These are phyloP conservation scores for Mystacides longicornis DNA, from an alignment of 2,888 invertebrate genomes.

Conservation along the genomic window DNA sequence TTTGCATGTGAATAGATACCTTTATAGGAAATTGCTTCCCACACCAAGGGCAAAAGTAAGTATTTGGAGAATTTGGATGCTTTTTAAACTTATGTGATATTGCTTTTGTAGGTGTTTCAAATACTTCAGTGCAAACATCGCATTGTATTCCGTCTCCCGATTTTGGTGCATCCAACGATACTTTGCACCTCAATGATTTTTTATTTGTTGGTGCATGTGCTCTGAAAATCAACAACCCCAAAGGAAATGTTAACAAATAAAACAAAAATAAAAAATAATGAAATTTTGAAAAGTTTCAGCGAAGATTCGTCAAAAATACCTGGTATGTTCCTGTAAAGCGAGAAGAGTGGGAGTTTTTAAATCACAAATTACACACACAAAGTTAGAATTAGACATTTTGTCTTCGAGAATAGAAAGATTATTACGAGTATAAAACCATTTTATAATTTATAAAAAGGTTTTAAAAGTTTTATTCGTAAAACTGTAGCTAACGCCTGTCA, in stretches of 20 bases:
- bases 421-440: not conserved
- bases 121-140: slow-evolving; percentile 53
- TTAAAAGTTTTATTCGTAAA: slow-evolving; percentile 6
- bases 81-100: slow-evolving; percentile 61
- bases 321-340: slow-evolving; percentile 54
- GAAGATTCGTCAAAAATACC: too few species aligned
- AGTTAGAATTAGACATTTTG: slow-evolving; percentile 8
- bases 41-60: slow-evolving; percentile 60
- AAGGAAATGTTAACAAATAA: not conserved
- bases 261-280: too few species aligned
- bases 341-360: slow-evolving; percentile 49
- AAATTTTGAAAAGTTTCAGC: too few species aligned
- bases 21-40: slow-evolving; percentile 63
- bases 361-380: slow-evolving; percentile 50
- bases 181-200: not conserved
- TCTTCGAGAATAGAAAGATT: not conserved
- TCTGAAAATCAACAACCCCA: not conserved
- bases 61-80: slow-evolving; percentile 55
- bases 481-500: too few species aligned
- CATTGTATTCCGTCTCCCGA: slow-evolving; percentile 37
- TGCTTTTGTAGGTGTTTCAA: slow-evolving; percentile 53
- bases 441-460: not conserved
- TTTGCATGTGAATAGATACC: slow-evolving; percentile 31
- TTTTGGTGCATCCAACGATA: not conserved
- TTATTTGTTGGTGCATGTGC: not conserved